A percentile compares a stretch with the other conserved stretches of the same genome.
These are phyloP conservation scores for Sylvilagus bachmani DNA, from an alignment of 2,113 vertebrate species.

Conservation along the genomic window DNA sequence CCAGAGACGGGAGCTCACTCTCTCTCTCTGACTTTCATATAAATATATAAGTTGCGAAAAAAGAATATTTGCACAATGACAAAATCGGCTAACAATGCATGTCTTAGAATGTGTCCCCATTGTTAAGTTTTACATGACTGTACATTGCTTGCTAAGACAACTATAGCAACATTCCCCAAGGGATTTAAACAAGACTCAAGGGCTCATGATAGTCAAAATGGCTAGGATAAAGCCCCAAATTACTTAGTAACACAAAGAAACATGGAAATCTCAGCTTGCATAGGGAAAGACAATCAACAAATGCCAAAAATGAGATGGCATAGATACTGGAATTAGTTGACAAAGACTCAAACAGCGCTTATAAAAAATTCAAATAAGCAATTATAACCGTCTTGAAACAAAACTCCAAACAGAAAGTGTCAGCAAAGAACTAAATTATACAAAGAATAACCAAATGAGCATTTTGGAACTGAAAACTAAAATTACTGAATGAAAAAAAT, in stretches of 20 bases:
- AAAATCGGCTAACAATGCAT: too few species aligned
- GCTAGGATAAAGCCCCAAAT: constrained; percentile 32
- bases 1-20: too few species aligned
- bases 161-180: not conserved
- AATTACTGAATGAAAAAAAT: not conserved
- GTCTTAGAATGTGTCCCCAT: too few species aligned
- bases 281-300: not conserved
- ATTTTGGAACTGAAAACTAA: not conserved
- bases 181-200: constrained; percentile 1
- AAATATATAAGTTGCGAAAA: too few species aligned
- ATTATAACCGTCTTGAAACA: not conserved
- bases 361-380: not conserved
- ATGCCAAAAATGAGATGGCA: not conserved
- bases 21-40: too few species aligned
- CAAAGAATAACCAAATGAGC: constrained; percentile 20
- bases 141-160: not conserved
- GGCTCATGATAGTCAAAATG: not conserved
- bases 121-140: too few species aligned
- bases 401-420: constrained; percentile 36
- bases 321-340: constrained; percentile 36
- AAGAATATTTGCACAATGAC: too few species aligned
- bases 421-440: not conserved
- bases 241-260: constrained; percentile 46
- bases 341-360: not conserved
- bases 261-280: not conserved